phyloP scores from a whole-genome alignment of 2,888 invertebrate species.

The Lepas anatifera region DNA sequence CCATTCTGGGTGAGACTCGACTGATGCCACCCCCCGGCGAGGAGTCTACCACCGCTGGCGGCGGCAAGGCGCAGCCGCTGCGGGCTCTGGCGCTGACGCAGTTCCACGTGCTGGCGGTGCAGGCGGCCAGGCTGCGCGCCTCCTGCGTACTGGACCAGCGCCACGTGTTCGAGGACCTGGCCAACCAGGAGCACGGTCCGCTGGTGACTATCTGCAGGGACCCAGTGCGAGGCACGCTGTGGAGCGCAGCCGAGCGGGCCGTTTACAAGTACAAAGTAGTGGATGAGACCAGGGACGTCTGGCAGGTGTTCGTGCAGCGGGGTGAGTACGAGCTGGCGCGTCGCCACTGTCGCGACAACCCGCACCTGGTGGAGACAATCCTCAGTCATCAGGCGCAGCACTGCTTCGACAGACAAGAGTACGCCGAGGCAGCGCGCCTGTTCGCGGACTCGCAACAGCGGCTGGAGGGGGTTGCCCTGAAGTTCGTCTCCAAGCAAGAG shows the following conservation, averaged over 20 bases:
- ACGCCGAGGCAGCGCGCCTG: slow-evolving; percentile 67
- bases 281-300: slow-evolving; percentile 72
- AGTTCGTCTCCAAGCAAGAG: slow-evolving; percentile 69
- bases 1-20: neutral
- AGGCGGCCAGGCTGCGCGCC: slow-evolving; percentile 67
- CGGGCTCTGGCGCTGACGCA: slow-evolving; percentile 52
- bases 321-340: slow-evolving; percentile 63
- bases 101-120: slow-evolving; percentile 77
- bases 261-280: slow-evolving; percentile 75
- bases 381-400: slow-evolving; percentile 78
- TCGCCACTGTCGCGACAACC: slow-evolving; percentile 34
- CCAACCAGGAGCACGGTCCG: slow-evolving; percentile 53
- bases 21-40: neutral
- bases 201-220: slow-evolving; percentile 70
- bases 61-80: slow-evolving; percentile 10
- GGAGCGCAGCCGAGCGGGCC: slow-evolving; percentile 71
- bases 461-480: slow-evolving; percentile 87
- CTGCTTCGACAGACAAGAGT: slow-evolving; percentile 60
- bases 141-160: slow-evolving; percentile 75
- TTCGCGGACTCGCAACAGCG: slow-evolving; percentile 75
- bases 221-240: slow-evolving; percentile 57
- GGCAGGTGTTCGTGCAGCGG: slow-evolving; percentile 42
- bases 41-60: neutral
- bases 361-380: slow-evolving; percentile 54
- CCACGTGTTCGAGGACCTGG: slow-evolving; percentile 71